A percentile compares a stretch with the other conserved stretches of the same genome.
Evolutionary conservation across 2,113 vertebrate species (phyloP).

Genomic region (Ceyx cyanopectus): DNA sequence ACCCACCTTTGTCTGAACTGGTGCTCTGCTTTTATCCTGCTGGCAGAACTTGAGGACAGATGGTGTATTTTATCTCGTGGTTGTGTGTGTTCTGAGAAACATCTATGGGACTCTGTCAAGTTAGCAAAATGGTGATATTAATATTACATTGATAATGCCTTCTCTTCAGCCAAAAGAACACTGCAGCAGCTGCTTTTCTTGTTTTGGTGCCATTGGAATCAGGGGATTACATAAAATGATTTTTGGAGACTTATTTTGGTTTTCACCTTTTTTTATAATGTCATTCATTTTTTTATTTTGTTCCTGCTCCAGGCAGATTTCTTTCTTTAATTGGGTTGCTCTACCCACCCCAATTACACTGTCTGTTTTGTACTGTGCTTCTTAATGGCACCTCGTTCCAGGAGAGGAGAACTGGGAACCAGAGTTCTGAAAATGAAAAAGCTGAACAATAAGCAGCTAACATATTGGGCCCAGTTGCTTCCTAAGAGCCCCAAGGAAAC

Average conservation of each 20-base stretch:
- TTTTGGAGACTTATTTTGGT: background rate
- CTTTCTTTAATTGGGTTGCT: constrained; percentile 10
- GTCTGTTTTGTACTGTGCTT: background rate
- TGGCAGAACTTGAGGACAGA: constrained; percentile 51
- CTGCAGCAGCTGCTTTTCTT: background rate
- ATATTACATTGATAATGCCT: background rate
- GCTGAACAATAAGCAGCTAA: background rate
- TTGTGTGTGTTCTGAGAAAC: constrained; percentile 43
- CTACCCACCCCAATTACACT: background rate
- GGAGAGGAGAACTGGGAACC: background rate
- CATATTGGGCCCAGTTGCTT: background rate
- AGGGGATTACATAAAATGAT: background rate
- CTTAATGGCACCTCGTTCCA: background rate
- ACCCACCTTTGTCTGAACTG: constrained; percentile 52
- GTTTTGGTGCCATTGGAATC: background rate
- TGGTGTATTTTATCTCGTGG: constrained; percentile 38
- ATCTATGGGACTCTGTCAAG: constrained; percentile 26
- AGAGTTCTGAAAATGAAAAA: constrained; percentile 19
- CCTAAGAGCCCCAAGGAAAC: background rate
- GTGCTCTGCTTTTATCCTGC: constrained; percentile 23
- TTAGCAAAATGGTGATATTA: constrained; percentile 30
- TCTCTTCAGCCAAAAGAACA: background rate
- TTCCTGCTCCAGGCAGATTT: background rate
- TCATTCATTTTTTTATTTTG: background rate
- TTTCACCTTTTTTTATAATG: background rate